Conservation (phyloP, 2,888 invertebrate species). For the Ichneumoninae sp. region DNA sequence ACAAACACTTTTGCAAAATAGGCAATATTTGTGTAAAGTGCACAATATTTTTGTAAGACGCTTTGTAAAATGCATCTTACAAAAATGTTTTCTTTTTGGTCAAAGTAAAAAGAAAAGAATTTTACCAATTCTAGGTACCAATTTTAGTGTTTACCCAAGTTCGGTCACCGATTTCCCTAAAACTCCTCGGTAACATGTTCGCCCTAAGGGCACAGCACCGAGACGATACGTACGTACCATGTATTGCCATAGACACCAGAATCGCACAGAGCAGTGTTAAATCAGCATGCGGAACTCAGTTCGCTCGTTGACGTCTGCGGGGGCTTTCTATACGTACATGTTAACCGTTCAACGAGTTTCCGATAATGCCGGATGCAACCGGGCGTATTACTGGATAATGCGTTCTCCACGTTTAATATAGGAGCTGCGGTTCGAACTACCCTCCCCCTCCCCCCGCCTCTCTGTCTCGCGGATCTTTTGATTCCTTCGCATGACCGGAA, state of each 20-base stretch:
- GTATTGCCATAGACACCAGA: neutral
- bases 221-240: neutral
- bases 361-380: constrained; percentile 79
- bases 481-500: constrained; percentile 12
- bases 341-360: constrained; percentile 75
- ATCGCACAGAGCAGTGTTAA: neutral
- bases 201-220: neutral
- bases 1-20: too few relatives aligned
- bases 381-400: constrained; percentile 79
- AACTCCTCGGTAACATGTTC: neutral
- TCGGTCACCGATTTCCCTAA: neutral
- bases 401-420: constrained; percentile 68
- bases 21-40: too few relatives aligned
- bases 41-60: too few relatives aligned
- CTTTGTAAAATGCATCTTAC: too few relatives aligned
- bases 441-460: neutral
- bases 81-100: too few relatives aligned
- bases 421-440: constrained; percentile 45
- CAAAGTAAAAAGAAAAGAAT: too few relatives aligned
- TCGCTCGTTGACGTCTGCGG: constrained; percentile 38
- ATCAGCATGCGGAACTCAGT: constrained; percentile 12
- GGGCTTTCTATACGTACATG: constrained; percentile 18
- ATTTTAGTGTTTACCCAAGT: neutral
- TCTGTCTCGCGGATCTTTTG: constrained; percentile 25
- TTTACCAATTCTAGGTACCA: too few relatives aligned